Evolutionary conservation across 2,797 vertebrate species (phyloP).

Genomic region (Podarcis lilfordi): DNA sequence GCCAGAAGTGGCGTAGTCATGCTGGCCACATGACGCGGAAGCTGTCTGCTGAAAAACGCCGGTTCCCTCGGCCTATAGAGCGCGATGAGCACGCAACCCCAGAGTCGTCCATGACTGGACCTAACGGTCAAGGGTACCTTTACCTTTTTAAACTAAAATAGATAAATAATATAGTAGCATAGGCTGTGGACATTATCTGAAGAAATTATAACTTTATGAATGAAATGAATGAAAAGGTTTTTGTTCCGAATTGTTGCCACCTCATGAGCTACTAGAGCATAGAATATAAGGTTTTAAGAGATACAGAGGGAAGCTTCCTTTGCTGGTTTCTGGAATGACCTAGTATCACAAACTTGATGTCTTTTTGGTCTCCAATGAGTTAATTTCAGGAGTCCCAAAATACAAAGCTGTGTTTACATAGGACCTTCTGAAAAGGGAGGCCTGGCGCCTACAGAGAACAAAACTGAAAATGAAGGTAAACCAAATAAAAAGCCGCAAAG

Average conservation of each 20-base stretch:
- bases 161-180: too few relatives aligned
- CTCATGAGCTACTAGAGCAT: background rate
- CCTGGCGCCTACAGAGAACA: background rate
- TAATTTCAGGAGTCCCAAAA: conserved; percentile 18
- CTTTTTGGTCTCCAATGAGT: conserved; percentile 12
- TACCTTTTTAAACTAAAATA: too few relatives aligned
- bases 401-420: conserved; percentile 20
- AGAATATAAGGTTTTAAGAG: background rate
- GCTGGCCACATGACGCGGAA: too few relatives aligned
- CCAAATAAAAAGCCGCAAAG: conserved; percentile 37
- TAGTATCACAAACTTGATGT: background rate
- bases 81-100: too few relatives aligned
- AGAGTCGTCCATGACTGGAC: too few relatives aligned
- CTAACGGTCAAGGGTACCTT: too few relatives aligned
- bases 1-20: too few relatives aligned
- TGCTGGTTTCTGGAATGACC: background rate
- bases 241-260: background rate
- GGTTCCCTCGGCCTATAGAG: too few relatives aligned
- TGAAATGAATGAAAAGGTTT: too few relatives aligned
- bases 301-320: background rate
- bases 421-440: conserved; percentile 20
- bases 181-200: background rate
- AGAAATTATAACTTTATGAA: too few relatives aligned
- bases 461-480: conserved; percentile 19
- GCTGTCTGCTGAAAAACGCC: too few relatives aligned